Evolutionary conservation across 2,113 vertebrate species (phyloP), one percentile per base, ranked within the genome.

Genomic region (Chitala chitala): DNA sequence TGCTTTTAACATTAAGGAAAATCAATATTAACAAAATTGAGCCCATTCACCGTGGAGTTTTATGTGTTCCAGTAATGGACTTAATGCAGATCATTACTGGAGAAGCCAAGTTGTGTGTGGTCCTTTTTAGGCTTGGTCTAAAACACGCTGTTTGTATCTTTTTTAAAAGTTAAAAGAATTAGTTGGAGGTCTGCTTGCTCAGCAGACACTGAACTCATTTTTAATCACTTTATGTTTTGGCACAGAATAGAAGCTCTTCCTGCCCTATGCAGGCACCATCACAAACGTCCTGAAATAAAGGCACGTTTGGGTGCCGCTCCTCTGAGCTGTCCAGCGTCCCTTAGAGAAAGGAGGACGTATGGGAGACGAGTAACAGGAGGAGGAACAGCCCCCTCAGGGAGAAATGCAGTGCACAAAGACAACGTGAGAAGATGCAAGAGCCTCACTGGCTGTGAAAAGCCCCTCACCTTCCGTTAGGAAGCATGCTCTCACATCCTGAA

Each of bases 71-170:
- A 78, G 82, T 92, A 94, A 94, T 90, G 90, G 90, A 90, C 84
- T 88, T 93, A 93, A 94, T 92, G 92, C 87, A 92, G 92, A 93
- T 91, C 86, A 92, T 94, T 94, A 92, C 86, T 81, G 85, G 87
- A 84, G 82, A 89, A 94, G 93, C 92, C 89, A 84, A 87, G 91
- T 90, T 91, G 89, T 86, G 87, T 87, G 91, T 85, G 88, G 80
- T 73, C 81, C 76, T 74, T 58, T 61, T 77, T 83, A 86, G 86
- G 78, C 80, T 86, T 86, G 82, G 76, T 76, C 84, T 87, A 78
- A 85, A 84, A 75, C 75, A 90, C 85, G 86, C 74, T 40, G 74
- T 66, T 65, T 76, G 68, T 20, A 71, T n/a, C n/a, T n/a, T n/a
- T n/a, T n/a, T n/a, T 73, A 83, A 81, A 10, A 40, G 58, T 40